Percentiles rank a stretch among this genome's conserved stretches.
phyloP scores from a whole-genome alignment of 1,140 invertebrate species.

The Aporrectodea caliginosa region DNA sequence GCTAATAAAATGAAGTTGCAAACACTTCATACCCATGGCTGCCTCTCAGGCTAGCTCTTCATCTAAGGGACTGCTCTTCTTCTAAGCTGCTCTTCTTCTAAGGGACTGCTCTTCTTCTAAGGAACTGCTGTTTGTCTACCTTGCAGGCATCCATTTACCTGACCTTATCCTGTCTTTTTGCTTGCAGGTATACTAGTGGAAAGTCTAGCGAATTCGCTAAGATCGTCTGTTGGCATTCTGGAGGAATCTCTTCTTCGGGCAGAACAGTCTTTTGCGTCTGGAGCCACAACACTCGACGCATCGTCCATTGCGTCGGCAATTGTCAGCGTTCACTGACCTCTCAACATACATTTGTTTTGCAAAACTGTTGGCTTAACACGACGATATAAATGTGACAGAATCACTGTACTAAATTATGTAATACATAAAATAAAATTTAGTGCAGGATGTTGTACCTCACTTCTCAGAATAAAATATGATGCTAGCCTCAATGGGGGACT shows the following conservation, averaged over 20 bases:
- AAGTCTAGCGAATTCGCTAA: neutral
- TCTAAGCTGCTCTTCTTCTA: neutral
- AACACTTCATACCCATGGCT: too few relatives aligned
- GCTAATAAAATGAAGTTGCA: too few relatives aligned
- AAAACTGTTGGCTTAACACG: too few relatives aligned
- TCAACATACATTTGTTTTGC: too few relatives aligned
- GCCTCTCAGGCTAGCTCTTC: neutral
- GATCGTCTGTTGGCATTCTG: neutral
- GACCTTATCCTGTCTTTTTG: neutral
- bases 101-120: neutral
- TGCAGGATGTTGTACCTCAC: too few relatives aligned
- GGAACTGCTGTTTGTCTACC: neutral
- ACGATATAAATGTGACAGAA: too few relatives aligned
- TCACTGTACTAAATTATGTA: too few relatives aligned
- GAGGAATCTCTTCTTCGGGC: neutral
- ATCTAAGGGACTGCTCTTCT: neutral
- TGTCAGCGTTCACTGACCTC: neutral
- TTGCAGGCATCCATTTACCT: neutral
- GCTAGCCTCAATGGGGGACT: too few relatives aligned
- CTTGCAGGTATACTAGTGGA: neutral
- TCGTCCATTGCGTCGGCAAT: neutral
- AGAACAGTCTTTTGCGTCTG: neutral
- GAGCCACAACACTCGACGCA: neutral
- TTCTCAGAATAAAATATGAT: too few relatives aligned
- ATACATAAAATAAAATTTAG: too few relatives aligned